These are phyloP conservation scores for Dascyllus trimaculatus DNA, from an alignment of 2,113 vertebrate genomes.

Conservation along the genomic window DNA sequence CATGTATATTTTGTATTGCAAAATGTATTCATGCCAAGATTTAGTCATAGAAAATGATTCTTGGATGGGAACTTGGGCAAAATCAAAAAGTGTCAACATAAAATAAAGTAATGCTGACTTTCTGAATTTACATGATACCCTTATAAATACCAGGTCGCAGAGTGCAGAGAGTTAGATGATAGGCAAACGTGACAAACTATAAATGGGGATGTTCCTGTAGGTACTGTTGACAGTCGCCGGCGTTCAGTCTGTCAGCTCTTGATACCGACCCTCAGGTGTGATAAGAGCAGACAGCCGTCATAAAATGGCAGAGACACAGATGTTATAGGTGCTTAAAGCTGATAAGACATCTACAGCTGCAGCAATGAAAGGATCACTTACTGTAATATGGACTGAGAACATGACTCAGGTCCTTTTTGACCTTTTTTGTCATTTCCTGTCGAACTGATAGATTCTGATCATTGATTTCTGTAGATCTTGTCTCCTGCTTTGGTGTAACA, in stretches of 20 bases:
- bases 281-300: conserved; percentile 48
- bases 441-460: neutral
- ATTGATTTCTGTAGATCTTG: too few relatives aligned
- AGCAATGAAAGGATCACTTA: conserved; percentile 1
- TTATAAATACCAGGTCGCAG: neutral
- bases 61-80: neutral
- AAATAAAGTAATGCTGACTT: too few relatives aligned
- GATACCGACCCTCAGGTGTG: conserved; percentile 50
- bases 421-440: conserved; percentile 1
- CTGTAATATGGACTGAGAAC: neutral
- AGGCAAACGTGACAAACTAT: conserved; percentile 3
- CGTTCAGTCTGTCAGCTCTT: conserved; percentile 40
- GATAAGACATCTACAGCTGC: conserved; percentile 50
- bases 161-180: neutral
- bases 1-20: neutral
- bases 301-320: conserved; percentile 57
- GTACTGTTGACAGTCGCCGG: conserved; percentile 41
- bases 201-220: conserved; percentile 28
- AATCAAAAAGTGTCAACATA: neutral
- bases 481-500: too few relatives aligned
- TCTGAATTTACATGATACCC: neutral
- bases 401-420: neutral
- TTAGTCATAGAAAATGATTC: neutral
- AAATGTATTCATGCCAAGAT: neutral
- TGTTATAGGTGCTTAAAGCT: conserved; percentile 57